phyloP scores from a whole-genome alignment of 2,113 vertebrate species.

The Gopherus evgoodei region DNA sequence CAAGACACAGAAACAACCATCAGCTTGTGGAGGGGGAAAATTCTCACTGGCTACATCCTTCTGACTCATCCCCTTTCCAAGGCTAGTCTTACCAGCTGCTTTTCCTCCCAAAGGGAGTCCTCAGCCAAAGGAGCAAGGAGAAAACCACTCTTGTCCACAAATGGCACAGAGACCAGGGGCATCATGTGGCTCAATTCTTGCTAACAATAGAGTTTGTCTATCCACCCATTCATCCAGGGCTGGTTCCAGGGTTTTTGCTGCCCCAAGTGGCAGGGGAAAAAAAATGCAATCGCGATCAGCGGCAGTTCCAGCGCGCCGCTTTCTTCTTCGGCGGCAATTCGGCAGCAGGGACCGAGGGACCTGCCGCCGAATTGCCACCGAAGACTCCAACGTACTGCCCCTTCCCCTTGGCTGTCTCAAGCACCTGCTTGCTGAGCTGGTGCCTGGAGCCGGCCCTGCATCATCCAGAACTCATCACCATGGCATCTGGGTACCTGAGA shows the following conservation, averaged over 20 bases:
- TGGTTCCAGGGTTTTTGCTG: too few species aligned
- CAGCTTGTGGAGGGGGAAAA: neutral
- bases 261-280: too few species aligned
- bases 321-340: too few species aligned
- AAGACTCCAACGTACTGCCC: too few species aligned
- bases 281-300: too few species aligned
- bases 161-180: constrained; percentile 8
- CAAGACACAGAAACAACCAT: neutral
- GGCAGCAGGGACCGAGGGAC: too few species aligned
- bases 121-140: neutral
- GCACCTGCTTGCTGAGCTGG: too few species aligned
- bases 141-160: constrained; percentile 31
- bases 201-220: neutral
- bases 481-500: neutral
- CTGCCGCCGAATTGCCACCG: too few species aligned
- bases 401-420: too few species aligned
- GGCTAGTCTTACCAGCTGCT: neutral
- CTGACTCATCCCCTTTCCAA: neutral
- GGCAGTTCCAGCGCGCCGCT: too few species aligned
- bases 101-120: neutral
- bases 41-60: neutral
- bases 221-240: constrained; percentile 14
- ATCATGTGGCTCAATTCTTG: constrained; percentile 17
- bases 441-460: neutral
- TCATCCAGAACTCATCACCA: constrained; percentile 51